Evolutionary conservation across 1,140 invertebrate species (phyloP).

Genomic region (Tetragnatha versicolor): DNA sequence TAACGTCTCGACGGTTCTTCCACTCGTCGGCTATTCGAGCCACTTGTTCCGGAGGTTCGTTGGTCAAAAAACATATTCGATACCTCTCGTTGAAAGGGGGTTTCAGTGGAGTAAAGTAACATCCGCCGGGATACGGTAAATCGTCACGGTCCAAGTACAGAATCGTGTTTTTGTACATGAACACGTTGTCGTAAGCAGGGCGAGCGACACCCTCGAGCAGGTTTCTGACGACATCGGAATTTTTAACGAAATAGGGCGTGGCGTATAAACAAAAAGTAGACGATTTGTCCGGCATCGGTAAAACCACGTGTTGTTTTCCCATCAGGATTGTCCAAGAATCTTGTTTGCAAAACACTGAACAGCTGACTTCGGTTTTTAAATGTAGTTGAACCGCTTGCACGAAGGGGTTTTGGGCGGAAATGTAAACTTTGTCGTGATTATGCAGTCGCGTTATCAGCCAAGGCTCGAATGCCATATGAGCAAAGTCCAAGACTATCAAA

Average conservation of each 20-base stretch:
- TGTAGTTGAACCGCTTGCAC: not conserved
- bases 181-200: not conserved
- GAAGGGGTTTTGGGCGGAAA: not conserved
- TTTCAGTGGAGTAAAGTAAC: not conserved
- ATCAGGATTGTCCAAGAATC: not conserved
- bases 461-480: not conserved
- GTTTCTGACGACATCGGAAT: not conserved
- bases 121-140: slow-evolving; percentile 5
- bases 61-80: not conserved
- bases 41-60: not conserved
- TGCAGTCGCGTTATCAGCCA: not conserved
- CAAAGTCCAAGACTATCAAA: not conserved
- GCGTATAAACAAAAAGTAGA: not conserved
- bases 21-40: not conserved
- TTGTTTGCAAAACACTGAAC: not conserved
- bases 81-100: not conserved
- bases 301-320: not conserved
- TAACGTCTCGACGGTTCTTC: not conserved
- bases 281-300: not conserved
- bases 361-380: not conserved
- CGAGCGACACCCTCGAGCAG: not conserved
- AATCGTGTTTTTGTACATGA: not conserved
- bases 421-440: not conserved
- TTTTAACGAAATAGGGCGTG: not conserved
- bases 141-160: not conserved